These are phyloP conservation scores for Acronicta psi DNA, from an alignment of 2,888 invertebrate genomes.

Conservation along the genomic window DNA sequence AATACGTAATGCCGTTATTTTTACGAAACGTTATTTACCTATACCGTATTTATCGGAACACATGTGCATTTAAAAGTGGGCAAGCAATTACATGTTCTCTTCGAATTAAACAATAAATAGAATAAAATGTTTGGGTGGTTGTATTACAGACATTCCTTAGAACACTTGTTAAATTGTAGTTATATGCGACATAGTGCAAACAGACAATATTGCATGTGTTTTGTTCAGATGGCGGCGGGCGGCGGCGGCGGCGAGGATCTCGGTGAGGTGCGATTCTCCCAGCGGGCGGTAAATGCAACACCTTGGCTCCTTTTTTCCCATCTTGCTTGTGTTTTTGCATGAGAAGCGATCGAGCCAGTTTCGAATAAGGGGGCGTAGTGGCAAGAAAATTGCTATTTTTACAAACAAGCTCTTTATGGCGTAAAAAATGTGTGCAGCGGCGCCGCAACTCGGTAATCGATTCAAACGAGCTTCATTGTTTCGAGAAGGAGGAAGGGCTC, in stretches of 20 bases:
- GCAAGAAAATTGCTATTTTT: slow-evolving; percentile 80
- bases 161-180: slow-evolving; percentile 54
- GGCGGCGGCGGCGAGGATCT: slow-evolving; percentile 56
- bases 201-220: slow-evolving; percentile 41
- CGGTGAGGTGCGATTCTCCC: slow-evolving; percentile 66
- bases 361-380: slow-evolving; percentile 72
- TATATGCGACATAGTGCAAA: slow-evolving; percentile 55
- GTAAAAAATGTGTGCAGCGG: slow-evolving; percentile 74
- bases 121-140: slow-evolving; percentile 16
- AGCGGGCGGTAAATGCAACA: slow-evolving; percentile 71
- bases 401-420: slow-evolving; percentile 76
- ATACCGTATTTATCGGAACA: background rate
- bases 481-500: slow-evolving; percentile 71
- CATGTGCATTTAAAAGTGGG: slow-evolving; percentile 1
- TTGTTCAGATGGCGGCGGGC: slow-evolving; percentile 24
- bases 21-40: slow-evolving; percentile 8
- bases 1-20: slow-evolving; percentile 50
- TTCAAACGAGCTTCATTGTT: slow-evolving; percentile 80
- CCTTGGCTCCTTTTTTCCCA: slow-evolving; percentile 67
- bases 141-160: slow-evolving; percentile 30
- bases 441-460: slow-evolving; percentile 74
- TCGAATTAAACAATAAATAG: slow-evolving; percentile 17
- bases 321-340: slow-evolving; percentile 70
- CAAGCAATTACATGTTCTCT: slow-evolving; percentile 18
- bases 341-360: slow-evolving; percentile 68